A percentile compares a stretch with the other conserved stretches of the same genome.
phyloP scores from a whole-genome alignment of 2,888 invertebrate genomes.

The Venusia cambrica region DNA sequence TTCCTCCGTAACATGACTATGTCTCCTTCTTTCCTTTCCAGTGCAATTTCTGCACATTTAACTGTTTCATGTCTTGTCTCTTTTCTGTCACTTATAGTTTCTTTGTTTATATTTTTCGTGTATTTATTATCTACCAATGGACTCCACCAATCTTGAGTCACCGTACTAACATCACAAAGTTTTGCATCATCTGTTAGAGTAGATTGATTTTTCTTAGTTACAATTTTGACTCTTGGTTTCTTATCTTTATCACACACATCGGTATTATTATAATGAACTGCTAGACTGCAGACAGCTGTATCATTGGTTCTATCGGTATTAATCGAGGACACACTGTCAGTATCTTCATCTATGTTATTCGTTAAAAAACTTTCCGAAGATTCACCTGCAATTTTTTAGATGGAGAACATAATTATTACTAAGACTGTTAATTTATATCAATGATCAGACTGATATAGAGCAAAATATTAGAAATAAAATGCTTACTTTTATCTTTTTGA shows the following conservation, averaged over 20 bases:
- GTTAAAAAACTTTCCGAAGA: conserved; percentile 3
- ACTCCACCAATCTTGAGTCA: conserved; percentile 62
- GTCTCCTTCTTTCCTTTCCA: conserved; percentile 24
- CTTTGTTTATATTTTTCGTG: too few species aligned
- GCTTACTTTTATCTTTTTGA: too few species aligned
- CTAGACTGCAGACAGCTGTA: conserved; percentile 42
- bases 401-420: not conserved
- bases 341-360: too few species aligned
- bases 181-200: conserved; percentile 39
- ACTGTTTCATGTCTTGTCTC: too few species aligned
- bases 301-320: conserved; percentile 31
- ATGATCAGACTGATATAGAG: too few species aligned
- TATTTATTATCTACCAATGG: conserved; percentile 48
- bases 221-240: conserved; percentile 22
- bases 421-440: too few species aligned
- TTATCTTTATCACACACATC: not conserved
- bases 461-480: too few species aligned
- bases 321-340: conserved; percentile 15
- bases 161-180: conserved; percentile 45
- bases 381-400: conserved; percentile 3
- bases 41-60: too few species aligned
- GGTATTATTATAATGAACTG: conserved; percentile 31
- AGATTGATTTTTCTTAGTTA: conserved; percentile 43
- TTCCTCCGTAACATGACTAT: conserved; percentile 8
- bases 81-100: too few species aligned